Evolutionary conservation across 2,797 vertebrate species (phyloP), one percentile per base, ranked within the genome.

Genomic region (Chrosomus eos): DNA sequence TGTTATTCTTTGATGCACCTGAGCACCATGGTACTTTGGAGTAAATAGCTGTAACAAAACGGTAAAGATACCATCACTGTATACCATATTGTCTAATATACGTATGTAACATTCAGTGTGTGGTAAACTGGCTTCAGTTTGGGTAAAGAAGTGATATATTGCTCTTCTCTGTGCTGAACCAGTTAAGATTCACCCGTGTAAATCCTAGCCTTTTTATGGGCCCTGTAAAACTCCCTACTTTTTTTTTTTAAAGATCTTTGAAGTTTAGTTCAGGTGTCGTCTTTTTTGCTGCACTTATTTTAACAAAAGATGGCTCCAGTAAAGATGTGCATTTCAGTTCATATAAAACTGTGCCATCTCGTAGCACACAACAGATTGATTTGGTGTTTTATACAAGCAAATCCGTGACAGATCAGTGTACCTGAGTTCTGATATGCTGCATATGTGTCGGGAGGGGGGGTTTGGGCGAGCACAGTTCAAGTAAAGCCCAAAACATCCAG

Each of bases 201-300:
- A 95, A 95, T 94, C 93, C 87, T 89, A 87, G 86, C 90, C 88
- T 93, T 94, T 95, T 95, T 94, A 94, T 94, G 92, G 92, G 90
- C 89, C 91, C 94, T 93, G 92, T 95, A 95, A 95, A 95, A 94
- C 93, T 93, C 91, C 86, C 89, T 86, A 80, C 89, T 90, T 88
- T 83, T 93, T 93, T 93, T 89, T 91, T 70, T 87, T 89, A 91
- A 93, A 89, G 73, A 70, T 85, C 94, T 95, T 95, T 95, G 94
- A 95, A 94, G 95, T 94, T 93, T 88, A 64, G 88, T 92, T 94
- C 94, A 94, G 92, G 92, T 94, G 93, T 93, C 92, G 89, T 93
- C 90, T 88, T 90, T 86, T 88, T 87, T 70, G 31, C 16, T 62
- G 51, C 23, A 33, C 90, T 77, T 70, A 23, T 70, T 76, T 74